phyloP scores from a whole-genome alignment of 2,113 vertebrate genomes.

The Anhinga anhinga region DNA sequence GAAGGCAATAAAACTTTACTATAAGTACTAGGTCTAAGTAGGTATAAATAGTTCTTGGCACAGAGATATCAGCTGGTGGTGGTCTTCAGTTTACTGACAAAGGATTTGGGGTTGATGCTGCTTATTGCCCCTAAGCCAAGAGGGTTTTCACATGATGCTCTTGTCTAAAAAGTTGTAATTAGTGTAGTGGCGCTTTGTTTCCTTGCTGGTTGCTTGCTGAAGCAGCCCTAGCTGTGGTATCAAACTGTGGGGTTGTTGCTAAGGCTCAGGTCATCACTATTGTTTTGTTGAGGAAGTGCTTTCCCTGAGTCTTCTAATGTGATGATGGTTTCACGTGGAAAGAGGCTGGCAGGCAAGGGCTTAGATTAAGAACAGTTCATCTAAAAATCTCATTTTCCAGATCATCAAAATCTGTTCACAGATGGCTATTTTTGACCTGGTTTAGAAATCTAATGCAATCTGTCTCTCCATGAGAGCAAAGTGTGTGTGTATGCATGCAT shows the following conservation, averaged over 20 bases:
- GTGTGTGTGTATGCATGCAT: too few relatives aligned
- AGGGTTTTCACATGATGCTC: not conserved
- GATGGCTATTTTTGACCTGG: conserved; percentile 31
- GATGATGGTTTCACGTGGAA: not conserved
- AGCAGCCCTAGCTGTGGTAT: not conserved
- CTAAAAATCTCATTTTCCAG: conserved; percentile 41
- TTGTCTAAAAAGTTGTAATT: not conserved
- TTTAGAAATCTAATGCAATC: conserved; percentile 41
- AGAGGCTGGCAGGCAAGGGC: not conserved
- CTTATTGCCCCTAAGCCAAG: not conserved
- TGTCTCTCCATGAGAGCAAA: not conserved
- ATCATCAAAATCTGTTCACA: conserved; percentile 2
- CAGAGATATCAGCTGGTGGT: not conserved
- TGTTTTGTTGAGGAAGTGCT: not conserved
- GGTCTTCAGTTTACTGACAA: not conserved
- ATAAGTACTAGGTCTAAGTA: not conserved
- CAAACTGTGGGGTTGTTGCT: not conserved
- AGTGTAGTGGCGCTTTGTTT: not conserved
- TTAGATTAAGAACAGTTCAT: conserved; percentile 46
- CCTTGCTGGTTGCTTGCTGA: not conserved
- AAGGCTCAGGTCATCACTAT: not conserved
- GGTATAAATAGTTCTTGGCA: not conserved
- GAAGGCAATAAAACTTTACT: not conserved
- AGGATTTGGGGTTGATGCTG: not conserved
- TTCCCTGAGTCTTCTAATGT: not conserved